phyloP scores from a whole-genome alignment of 2,113 vertebrate species.

The Hypocryptadius cinnamomeus region DNA sequence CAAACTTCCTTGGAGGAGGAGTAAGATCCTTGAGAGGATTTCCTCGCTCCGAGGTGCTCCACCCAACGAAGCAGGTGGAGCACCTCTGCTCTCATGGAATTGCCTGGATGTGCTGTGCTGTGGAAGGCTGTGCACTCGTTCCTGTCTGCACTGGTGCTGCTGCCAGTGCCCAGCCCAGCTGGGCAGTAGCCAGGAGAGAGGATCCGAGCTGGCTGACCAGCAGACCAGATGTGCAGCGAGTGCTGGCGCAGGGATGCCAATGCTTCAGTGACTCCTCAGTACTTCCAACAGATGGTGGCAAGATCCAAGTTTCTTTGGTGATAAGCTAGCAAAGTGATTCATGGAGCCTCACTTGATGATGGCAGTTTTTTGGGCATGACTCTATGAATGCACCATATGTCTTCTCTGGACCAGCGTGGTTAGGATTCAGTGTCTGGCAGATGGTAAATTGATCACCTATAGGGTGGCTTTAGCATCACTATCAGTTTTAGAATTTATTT shows the following conservation, averaged over 20 bases:
- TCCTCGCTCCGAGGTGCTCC: background rate
- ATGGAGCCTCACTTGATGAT: conserved; percentile 56
- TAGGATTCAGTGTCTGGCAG: conserved; percentile 53
- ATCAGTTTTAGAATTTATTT: conserved; percentile 40
- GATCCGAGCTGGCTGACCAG: conserved; percentile 54
- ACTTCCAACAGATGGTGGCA: conserved; percentile 56
- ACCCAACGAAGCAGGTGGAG: background rate
- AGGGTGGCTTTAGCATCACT: conserved; percentile 42
- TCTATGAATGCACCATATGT: conserved; percentile 59
- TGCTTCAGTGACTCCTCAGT: conserved; percentile 52
- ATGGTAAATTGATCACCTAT: conserved; percentile 60
- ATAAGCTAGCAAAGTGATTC: conserved; percentile 64
- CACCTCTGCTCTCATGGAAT: background rate
- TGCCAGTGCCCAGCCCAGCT: conserved; percentile 44
- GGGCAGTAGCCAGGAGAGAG: conserved; percentile 45
- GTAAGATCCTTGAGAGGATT: background rate
- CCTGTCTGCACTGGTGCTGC: background rate
- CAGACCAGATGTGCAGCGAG: conserved; percentile 53
- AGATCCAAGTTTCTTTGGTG: conserved; percentile 62
- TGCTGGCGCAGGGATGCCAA: conserved; percentile 38
- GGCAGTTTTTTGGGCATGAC: conserved; percentile 62
- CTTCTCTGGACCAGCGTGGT: conserved; percentile 54
- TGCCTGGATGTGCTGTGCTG: background rate
- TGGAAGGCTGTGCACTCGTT: background rate
- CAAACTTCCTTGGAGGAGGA: background rate